phyloP scores from a whole-genome alignment of 35 echinoderm and acorn worm species.

The Lytechinus variegatus region DNA sequence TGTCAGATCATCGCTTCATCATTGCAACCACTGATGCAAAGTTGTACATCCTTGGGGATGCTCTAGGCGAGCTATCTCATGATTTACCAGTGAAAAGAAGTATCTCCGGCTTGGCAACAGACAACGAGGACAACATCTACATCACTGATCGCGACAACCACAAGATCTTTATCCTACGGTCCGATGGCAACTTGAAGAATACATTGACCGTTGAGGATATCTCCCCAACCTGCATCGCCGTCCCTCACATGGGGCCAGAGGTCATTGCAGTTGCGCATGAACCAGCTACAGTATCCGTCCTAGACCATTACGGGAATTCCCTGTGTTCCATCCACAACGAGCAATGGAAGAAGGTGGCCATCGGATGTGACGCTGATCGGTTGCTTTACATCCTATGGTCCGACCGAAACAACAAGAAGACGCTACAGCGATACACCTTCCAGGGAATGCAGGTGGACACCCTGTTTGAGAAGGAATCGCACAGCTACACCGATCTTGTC shows the following conservation, averaged over 20 bases:
- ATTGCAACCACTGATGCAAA: conserved; percentile 14
- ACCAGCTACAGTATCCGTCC: background rate
- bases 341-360: conserved; percentile 20
- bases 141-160: background rate
- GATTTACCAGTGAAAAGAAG: background rate
- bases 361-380: background rate
- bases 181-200: conserved; percentile 18
- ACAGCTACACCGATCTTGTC: background rate
- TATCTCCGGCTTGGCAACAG: conserved; percentile 29
- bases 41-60: conserved; percentile 5
- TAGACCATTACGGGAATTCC: conserved; percentile 3
- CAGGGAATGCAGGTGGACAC: conserved; percentile 3
- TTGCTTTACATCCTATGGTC: conserved; percentile 31
- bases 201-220: background rate
- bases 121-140: conserved; percentile 36
- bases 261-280: background rate
- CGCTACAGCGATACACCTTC: conserved; percentile 10
- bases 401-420: background rate
- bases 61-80: background rate
- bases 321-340: conserved; percentile 24
- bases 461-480: conserved; percentile 10
- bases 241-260: background rate
- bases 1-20: conserved; percentile 36
- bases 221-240: conserved; percentile 16
- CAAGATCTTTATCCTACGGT: background rate